A percentile compares a stretch with the other conserved stretches of the same genome.
Evolutionary conservation across 92 coral and sea anemone species (phyloP).

Genomic region (Scolanthus callimorphus): DNA sequence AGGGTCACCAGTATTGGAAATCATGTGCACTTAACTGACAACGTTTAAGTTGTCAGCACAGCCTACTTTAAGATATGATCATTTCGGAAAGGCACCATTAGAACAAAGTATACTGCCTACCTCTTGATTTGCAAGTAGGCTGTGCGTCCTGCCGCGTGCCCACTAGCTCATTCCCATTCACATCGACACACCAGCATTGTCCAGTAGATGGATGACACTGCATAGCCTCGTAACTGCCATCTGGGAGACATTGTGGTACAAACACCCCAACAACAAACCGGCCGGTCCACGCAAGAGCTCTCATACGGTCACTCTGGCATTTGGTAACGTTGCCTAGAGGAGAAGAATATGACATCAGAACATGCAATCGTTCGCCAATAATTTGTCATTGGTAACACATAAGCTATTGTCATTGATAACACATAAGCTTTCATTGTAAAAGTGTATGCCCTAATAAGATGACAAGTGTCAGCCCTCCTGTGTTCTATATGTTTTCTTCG

Average conservation of each 20-base stretch:
- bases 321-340: slow-evolving; percentile 25
- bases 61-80: no score
- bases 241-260: slow-evolving; percentile 49
- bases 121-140: slow-evolving; percentile 8
- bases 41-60: no score
- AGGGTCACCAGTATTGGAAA: neutral
- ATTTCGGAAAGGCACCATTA: no score
- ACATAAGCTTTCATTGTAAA: no score
- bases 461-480: no score
- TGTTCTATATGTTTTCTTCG: no score
- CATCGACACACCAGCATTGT: slow-evolving; percentile 81
- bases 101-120: no score
- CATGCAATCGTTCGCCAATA: no score
- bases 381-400: no score
- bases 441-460: no score
- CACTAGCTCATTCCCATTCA: slow-evolving; percentile 42
- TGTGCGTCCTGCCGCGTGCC: slow-evolving; percentile 19
- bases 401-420: no score
- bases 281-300: slow-evolving; percentile 66
- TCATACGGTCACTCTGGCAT: slow-evolving; percentile 76
- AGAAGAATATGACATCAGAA: neutral
- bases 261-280: slow-evolving; percentile 28
- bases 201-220: slow-evolving; percentile 65
- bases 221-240: slow-evolving; percentile 61
- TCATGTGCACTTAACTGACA: neutral